Base-by-base conservation (phyloP, 2,113 vertebrate genomes). In the Phylloscopus trochilus region DNA sequence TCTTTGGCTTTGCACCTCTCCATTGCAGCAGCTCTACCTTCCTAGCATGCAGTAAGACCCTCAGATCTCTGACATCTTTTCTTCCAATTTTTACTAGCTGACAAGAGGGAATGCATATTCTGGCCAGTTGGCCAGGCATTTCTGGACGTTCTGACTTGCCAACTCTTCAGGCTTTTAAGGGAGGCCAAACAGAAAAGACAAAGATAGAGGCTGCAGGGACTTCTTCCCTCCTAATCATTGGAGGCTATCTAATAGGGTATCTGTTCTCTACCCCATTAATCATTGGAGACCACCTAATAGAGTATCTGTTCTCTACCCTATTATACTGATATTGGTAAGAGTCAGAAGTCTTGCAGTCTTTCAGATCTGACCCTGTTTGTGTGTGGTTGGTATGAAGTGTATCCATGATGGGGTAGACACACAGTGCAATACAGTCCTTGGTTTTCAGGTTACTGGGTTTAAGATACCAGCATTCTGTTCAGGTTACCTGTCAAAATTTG, bases 401-500 rank as follows among this genome's bases (percentile, higher is more conserved):
- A 23, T 90, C 37, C 37, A n/a, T 0, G 1, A n/a, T 89, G 27
- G 31, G 14, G 23, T 30, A 39, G 60, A 46, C 46, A 59, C 70
- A 37, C 27, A 62, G 43, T 62, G 43, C 46, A 62, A 22, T 22
- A 14, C 3, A 35, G 55, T 74, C 35, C 11, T 66, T 43, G 30
- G 28, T 93, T 94, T 96, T 86, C 68, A 66, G 67, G 37, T 80
- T 68, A 83, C 63, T 69, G 46, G 39, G 33, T 47, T 66, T 80
- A 77, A 92, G 52, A 77, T 81, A 62, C 24, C 41, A 75, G 58
- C 66, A 60, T 94, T 95, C 90, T 87, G 16, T 86, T 91, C 77
- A 73, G 89, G 64, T 84, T 90, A 74, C 68, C 70, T 92, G 37
- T 95, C 67, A 96, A 59, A 92, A 75, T 81, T 64, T 86, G 64